Conservation (phyloP, 2,888 invertebrate genomes). For the Andrena dorsata region DNA sequence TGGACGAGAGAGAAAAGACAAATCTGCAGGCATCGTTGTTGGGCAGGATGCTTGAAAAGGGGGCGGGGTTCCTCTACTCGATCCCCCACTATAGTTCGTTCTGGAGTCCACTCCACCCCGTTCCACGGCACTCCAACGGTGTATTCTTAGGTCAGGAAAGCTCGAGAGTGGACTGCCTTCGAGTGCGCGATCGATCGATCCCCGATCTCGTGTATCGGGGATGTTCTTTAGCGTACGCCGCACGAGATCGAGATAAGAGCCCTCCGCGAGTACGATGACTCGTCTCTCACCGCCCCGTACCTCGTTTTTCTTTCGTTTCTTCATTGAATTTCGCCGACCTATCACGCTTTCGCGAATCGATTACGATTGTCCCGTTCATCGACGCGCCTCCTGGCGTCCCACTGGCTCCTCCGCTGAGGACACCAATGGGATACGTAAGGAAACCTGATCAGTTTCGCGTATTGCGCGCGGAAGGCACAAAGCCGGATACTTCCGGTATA, state of each 20-base stretch:
- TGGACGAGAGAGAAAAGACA: slow-evolving; percentile 64
- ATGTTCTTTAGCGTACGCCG: slow-evolving; percentile 56
- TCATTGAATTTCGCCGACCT: slow-evolving; percentile 8
- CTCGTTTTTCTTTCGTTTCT: slow-evolving; percentile 57
- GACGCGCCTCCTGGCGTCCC: slow-evolving; percentile 7
- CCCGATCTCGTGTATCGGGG: slow-evolving; percentile 69
- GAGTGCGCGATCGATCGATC: slow-evolving; percentile 79
- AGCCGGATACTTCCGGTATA: not conserved
- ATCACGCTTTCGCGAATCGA: not conserved
- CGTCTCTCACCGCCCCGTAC: slow-evolving; percentile 42
- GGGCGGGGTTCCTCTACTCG: slow-evolving; percentile 61
- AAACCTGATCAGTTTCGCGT: not conserved
- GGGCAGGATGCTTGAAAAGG: slow-evolving; percentile 62
- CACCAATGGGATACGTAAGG: not conserved
- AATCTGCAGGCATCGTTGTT: slow-evolving; percentile 72
- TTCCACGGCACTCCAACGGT: slow-evolving; percentile 74
- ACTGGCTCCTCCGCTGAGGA: not conserved
- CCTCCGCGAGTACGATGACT: slow-evolving; percentile 68
- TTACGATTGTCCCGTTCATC: slow-evolving; percentile 3
- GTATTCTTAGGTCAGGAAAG: slow-evolving; percentile 82
- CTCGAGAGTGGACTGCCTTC: slow-evolving; percentile 81
- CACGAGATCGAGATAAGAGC: slow-evolving; percentile 57
- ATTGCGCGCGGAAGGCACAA: not conserved
- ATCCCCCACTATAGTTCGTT: slow-evolving; percentile 63
- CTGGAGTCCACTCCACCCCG: slow-evolving; percentile 74